Percentiles rank a stretch among this genome's conserved stretches.
Evolutionary conservation across 30 jellyfish, hydroid and myxozoan genomes (phyloP).

Genomic region (Aurelia aurita): DNA sequence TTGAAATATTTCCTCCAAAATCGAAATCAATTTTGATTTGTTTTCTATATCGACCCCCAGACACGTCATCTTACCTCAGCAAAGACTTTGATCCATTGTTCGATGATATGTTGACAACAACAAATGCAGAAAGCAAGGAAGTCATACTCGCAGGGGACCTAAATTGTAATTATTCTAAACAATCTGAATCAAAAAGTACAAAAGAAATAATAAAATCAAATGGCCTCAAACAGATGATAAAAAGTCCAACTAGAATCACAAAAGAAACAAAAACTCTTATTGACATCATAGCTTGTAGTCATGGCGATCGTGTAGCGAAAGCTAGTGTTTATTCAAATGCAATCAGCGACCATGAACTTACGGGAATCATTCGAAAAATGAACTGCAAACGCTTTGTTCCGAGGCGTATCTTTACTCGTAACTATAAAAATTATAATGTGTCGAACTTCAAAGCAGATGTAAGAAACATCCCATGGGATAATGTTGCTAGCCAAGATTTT

Average conservation of each 20-base stretch:
- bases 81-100: conserved; percentile 21
- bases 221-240: conserved; percentile 30
- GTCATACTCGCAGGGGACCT: conserved; percentile 40
- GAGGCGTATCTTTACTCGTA: conserved; percentile 49
- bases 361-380: conserved; percentile 5
- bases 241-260: conserved; percentile 38
- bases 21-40: too few species aligned
- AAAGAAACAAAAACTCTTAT: conserved; percentile 9
- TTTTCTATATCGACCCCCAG: too few species aligned
- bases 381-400: conserved; percentile 30
- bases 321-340: conserved; percentile 35
- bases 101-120: conserved; percentile 33
- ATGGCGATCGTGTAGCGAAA: conserved; percentile 36
- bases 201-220: conserved; percentile 17
- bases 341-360: conserved; percentile 33
- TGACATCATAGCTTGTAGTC: conserved; percentile 39
- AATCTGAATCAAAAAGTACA: conserved; percentile 33
- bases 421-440: conserved; percentile 19
- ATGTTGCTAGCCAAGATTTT: conserved; percentile 16
- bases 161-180: conserved; percentile 11
- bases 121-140: conserved; percentile 42
- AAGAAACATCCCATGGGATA: conserved; percentile 27
- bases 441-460: conserved; percentile 35
- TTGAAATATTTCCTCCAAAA: too few species aligned
- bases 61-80: conserved; percentile 35